Conservation (phyloP, 2,888 invertebrate species). For the Dusona sp. region DNA sequence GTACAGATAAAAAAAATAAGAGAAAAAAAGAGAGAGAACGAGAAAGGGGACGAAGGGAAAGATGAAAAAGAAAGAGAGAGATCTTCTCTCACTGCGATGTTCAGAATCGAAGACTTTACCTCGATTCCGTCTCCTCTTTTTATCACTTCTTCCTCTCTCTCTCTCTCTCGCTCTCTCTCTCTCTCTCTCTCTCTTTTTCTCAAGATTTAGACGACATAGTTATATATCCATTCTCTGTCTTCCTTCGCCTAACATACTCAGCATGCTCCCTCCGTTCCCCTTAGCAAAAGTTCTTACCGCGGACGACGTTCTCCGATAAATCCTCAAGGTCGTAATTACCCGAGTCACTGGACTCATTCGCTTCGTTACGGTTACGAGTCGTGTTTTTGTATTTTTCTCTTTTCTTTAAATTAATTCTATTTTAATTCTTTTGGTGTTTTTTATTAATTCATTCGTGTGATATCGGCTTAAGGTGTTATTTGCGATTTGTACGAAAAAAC, state of each 20-base stretch:
- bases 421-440: neutral
- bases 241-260: constrained; percentile 31
- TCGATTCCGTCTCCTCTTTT: constrained; percentile 46
- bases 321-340: constrained; percentile 67
- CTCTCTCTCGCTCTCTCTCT: constrained; percentile 67
- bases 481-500: neutral
- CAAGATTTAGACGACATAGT: neutral
- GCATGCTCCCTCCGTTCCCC: constrained; percentile 14
- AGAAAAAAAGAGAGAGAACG: neutral
- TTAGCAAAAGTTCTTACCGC: constrained; percentile 59
- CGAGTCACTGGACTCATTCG: constrained; percentile 57
- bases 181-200: constrained; percentile 24
- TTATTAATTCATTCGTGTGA: constrained; percentile 11
- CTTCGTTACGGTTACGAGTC: constrained; percentile 54
- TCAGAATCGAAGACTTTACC: constrained; percentile 35
- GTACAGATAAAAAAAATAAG: constrained; percentile 9
- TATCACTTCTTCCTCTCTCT: constrained; percentile 41
- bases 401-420: neutral
- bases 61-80: constrained; percentile 5
- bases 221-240: neutral
- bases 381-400: neutral
- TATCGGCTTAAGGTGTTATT: neutral
- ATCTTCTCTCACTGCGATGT: constrained; percentile 20
- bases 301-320: constrained; percentile 60
- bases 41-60: neutral